Evolutionary conservation across 2,113 vertebrate species (phyloP).

Genomic region (Macroglossus sobrinus): DNA sequence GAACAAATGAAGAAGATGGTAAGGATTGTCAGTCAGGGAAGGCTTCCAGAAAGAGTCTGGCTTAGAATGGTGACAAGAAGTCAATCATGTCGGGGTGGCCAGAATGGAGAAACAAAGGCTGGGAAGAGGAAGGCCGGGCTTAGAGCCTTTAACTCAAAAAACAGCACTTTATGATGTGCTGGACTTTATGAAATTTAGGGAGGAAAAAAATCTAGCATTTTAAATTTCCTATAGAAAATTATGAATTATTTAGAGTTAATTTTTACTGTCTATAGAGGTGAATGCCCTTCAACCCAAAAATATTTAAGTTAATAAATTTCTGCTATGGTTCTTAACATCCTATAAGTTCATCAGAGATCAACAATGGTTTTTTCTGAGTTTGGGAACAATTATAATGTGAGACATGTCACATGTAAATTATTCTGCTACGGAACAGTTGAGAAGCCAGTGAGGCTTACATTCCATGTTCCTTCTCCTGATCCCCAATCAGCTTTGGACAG

Average conservation of each 20-base stretch:
- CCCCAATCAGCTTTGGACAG: no score
- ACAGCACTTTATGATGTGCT: neutral
- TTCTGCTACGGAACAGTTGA: no score
- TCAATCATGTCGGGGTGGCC: fast-evolving
- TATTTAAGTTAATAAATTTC: neutral
- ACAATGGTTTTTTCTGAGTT: neutral
- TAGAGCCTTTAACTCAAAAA: neutral
- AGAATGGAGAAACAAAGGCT: neutral
- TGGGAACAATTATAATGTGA: no score
- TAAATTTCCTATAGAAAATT: neutral
- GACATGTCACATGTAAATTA: no score
- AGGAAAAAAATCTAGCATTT: neutral
- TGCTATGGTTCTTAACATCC: neutral
- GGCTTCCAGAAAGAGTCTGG: neutral
- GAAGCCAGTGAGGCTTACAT: no score
- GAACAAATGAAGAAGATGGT: neutral
- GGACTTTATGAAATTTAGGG: neutral
- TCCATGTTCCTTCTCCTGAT: no score
- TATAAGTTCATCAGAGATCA: neutral
- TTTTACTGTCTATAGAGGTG: neutral
- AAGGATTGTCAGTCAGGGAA: neutral
- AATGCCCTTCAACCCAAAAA: neutral
- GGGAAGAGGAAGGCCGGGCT: neutral
- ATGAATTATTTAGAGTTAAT: neutral
- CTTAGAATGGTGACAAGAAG: neutral